These are phyloP conservation scores for Xiphophorus couchianus DNA, from an alignment of 2,113 vertebrate species.

Conservation along the genomic window DNA sequence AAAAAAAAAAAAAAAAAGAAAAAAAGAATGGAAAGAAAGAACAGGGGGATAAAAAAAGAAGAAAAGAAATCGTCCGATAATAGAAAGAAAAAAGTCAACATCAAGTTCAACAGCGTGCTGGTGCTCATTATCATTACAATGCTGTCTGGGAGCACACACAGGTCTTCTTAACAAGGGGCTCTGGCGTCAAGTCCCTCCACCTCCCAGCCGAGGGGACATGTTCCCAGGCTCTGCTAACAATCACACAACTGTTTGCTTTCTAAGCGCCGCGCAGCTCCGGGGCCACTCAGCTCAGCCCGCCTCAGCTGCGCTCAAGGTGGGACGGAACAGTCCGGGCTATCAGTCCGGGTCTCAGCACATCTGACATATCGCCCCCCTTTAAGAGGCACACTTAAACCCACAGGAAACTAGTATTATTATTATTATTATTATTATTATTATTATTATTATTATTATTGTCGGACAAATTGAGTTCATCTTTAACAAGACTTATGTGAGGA, in stretches of 20 bases:
- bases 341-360: conserved; percentile 11
- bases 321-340: conserved; percentile 16
- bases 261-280: conserved; percentile 71
- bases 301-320: conserved; percentile 73
- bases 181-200: conserved; percentile 84
- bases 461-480: not conserved
- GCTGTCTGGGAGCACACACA: conserved; percentile 85
- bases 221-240: conserved; percentile 90
- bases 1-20: conserved; percentile 43
- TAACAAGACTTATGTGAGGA: conserved; percentile 10
- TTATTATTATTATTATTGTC: not conserved
- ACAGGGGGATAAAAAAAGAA: not conserved
- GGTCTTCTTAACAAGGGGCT: conserved; percentile 84
- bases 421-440: conserved; percentile 2
- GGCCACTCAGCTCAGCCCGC: conserved; percentile 75
- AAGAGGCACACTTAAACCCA: not conserved
- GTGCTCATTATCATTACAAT: conserved; percentile 89
- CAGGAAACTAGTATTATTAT: not conserved
- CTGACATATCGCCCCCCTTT: not conserved
- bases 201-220: conserved; percentile 81
- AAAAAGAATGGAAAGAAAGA: conserved; percentile 58
- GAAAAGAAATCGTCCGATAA: conserved; percentile 52
- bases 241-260: conserved; percentile 88
- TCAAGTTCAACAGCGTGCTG: conserved; percentile 93
- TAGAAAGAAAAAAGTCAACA: conserved; percentile 86